phyloP scores from a whole-genome alignment of 2,113 vertebrate species.

The Lynx canadensis region DNA sequence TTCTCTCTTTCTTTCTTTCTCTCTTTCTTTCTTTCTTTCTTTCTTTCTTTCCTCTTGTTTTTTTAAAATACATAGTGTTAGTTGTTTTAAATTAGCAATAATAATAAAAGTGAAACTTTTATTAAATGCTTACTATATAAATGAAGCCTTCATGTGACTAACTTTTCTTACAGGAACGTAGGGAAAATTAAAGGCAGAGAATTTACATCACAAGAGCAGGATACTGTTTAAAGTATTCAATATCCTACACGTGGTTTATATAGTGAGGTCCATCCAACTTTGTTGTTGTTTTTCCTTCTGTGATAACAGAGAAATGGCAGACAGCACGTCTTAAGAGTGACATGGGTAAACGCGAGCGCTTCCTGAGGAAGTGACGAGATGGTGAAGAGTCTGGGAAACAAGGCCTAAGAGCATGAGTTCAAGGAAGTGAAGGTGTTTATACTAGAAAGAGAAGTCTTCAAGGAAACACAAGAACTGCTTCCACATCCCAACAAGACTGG shows the following conservation, averaged over 20 bases:
- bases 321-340: constrained; percentile 52
- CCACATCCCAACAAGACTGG: background rate
- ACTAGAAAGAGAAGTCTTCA: constrained; percentile 1
- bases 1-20: background rate
- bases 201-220: background rate
- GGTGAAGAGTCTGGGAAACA: constrained; percentile 46
- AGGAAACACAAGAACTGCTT: constrained; percentile 29
- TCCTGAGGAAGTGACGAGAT: constrained; percentile 73
- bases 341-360: background rate
- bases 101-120: background rate
- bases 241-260: background rate
- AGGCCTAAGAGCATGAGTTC: background rate
- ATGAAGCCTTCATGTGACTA: background rate
- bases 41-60: background rate
- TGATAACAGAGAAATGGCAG: constrained; percentile 46
- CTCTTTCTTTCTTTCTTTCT: background rate
- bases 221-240: background rate
- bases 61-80: background rate
- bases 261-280: background rate
- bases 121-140: background rate
- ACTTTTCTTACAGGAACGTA: background rate
- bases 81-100: constrained; percentile 4
- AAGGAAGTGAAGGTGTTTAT: constrained; percentile 71
- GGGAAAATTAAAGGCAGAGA: background rate
- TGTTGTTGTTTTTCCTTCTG: constrained; percentile 40